Conservation (phyloP, 2,113 vertebrate species). For the Burhinus bistriatus region DNA sequence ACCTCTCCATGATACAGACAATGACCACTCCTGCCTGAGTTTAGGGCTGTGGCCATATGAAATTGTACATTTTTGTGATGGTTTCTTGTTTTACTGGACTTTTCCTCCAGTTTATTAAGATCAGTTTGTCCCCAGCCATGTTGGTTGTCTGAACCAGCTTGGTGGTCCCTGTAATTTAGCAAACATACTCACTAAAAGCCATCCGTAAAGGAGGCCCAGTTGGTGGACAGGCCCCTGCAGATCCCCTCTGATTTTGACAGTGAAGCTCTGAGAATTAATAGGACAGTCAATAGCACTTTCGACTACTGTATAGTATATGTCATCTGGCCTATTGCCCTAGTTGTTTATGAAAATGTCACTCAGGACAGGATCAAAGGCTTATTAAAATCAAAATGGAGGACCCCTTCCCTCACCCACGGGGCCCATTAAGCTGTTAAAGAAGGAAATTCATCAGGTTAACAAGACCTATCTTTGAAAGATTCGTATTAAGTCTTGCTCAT, state of each 20-base stretch:
- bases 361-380: not conserved
- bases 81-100: rapidly evolving
- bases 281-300: not conserved
- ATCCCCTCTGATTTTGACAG: not conserved
- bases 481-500: not conserved
- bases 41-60: not conserved
- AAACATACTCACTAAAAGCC: not conserved
- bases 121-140: not conserved
- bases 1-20: not conserved
- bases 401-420: not conserved
- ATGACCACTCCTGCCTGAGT: not conserved
- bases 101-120: not conserved
- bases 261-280: not conserved
- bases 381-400: not conserved
- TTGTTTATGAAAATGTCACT: not conserved
- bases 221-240: not conserved
- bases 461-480: not conserved
- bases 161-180: not conserved
- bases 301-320: not conserved
- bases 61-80: not conserved
- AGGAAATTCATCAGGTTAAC: not conserved
- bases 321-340: not conserved
- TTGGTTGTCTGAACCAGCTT: not conserved
- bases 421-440: not conserved
- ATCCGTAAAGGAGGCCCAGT: not conserved